Base-by-base conservation (phyloP, 2,888 invertebrate species). In the Hoplodrina blanda region DNA sequence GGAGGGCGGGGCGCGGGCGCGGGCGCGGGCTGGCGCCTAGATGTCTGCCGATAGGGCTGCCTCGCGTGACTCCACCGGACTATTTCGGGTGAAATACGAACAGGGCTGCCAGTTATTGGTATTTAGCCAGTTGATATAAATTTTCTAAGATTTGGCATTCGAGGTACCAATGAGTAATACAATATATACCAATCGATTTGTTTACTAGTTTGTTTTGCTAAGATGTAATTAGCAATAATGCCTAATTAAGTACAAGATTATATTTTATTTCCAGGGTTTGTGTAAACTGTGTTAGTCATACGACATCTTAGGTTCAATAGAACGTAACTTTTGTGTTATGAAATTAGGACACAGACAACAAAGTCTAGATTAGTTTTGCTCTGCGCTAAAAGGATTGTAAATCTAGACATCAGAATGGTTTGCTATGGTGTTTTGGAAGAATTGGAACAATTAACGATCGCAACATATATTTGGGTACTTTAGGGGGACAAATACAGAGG, bases 11-110 rank as follows among this genome's bases (percentile, higher is more conserved):
- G 76, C 49, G 72, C 63, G 73, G 73, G n/a, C n/a, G 70, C 59
- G 80, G 72, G 70, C 57, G 80, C 74, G 69, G 68, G 79, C 63
- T 44, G 91, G 90, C 91, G 92, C 90, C 92, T 78, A 88, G 92
- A 92, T 92, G 92, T 90, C 92, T 92, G 84, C 87, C 82, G 92
- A 92, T 92, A 92, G 89, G 85, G 88, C 82, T 85, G 88, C 64
- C 80, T 91, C 85, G 91, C 91, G 91, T 91, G 91, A 88, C 88
- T 83, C 81, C 71, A 57, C 55, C 46, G 71, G 69, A 73, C 86
- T 84, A 85, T 89, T 90, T 90, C 76, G 85, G 84, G 85, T 82
- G 64, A 83, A 85, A 81, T 83, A 83, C 81, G 80, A 76, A 82
- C 71, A 86, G 87, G 86, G 88, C 37, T 88, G 84, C 77, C 81